A percentile compares a stretch with the other conserved stretches of the same genome.
Conservation (phyloP, 2,888 invertebrate species). For the Tridacna gigas region DNA sequence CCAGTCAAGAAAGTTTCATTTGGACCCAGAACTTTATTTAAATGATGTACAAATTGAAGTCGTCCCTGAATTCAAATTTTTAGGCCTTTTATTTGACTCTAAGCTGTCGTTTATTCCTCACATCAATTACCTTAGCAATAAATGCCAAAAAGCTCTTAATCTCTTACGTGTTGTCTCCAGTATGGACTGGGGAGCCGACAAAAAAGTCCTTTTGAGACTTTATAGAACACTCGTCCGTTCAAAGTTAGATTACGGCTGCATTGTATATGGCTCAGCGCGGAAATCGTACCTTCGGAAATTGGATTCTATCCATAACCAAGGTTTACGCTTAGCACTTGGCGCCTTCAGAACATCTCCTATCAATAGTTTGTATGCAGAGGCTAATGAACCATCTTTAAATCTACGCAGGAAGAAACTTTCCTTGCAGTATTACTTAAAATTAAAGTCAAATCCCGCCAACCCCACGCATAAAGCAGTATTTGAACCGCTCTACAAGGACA, state of each 20-base stretch:
- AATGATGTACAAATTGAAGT: constrained; percentile 32
- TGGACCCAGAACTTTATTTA: constrained; percentile 37
- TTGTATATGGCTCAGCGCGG: constrained; percentile 54
- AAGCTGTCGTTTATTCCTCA: constrained; percentile 52
- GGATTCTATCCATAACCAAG: constrained; percentile 57
- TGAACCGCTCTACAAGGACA: neutral
- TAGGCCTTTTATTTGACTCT: constrained; percentile 56
- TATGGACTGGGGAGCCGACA: constrained; percentile 49
- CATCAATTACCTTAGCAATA: constrained; percentile 36
- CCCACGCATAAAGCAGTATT: constrained; percentile 19
- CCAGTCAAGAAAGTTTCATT: constrained; percentile 29
- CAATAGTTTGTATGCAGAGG: constrained; percentile 44
- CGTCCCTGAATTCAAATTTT: constrained; percentile 44
- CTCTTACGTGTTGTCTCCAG: constrained; percentile 44
- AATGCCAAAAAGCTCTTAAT: constrained; percentile 53
- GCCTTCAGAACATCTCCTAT: constrained; percentile 51
- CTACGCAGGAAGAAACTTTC: constrained; percentile 19
- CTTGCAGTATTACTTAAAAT: constrained; percentile 22
- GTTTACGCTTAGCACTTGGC: constrained; percentile 43
- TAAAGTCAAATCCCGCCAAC: constrained; percentile 17
- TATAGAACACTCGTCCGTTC: constrained; percentile 47
- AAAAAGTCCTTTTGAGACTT: constrained; percentile 27
- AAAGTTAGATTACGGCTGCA: constrained; percentile 54
- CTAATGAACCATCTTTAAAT: constrained; percentile 36
- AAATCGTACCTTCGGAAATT: constrained; percentile 46